Base-by-base conservation (phyloP, 37 sponge, comb jelly and placozoan genomes). In the Beroe ovata region DNA sequence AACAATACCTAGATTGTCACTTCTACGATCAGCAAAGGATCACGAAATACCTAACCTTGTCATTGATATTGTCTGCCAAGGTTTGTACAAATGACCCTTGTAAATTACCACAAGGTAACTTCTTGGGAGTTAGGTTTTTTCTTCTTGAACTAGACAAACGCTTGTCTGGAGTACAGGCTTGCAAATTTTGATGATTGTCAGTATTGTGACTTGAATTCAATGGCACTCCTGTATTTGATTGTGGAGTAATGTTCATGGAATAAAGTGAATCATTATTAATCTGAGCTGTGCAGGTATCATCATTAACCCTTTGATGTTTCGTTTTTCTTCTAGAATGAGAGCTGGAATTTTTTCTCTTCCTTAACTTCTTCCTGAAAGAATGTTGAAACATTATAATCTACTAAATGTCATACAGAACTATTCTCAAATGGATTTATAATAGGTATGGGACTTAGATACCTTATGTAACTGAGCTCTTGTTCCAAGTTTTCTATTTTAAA, bases 131-230 rank as follows among this genome's bases (percentile, higher is more conserved):
- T 1, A 30, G 36, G 8, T 19, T 30, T 66, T 66, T 66, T 66
- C 69, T 66, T 66, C 69, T 26, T 32, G 69, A 66, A 37, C 35
- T 66, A 6, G 69, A 66, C 35, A 66, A 30, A 8, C 35, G 29
- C 35, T 66, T 66, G 25, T 66, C 69, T 34, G 69, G 69, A 30
- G 69, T 66, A n/a, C n/a, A n/a, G n/a, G n/a, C n/a, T n/a, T n/a
- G n/a, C n/a, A n/a, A n/a, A n/a, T n/a, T n/a, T n/a, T n/a, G n/a
- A n/a, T n/a, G n/a, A n/a, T n/a, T n/a, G n/a, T n/a, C n/a, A n/a
- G n/a, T n/a, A n/a, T n/a, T n/a, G n/a, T n/a, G n/a, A n/a, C n/a
- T n/a, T n/a, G n/a, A n/a, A n/a, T n/a, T n/a, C n/a, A n/a, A n/a
- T n/a, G n/a, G n/a, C n/a, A n/a, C n/a, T n/a, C n/a, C n/a, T n/a